Conservation (phyloP, 2,888 invertebrate species). For the Galeruca laticollis region DNA sequence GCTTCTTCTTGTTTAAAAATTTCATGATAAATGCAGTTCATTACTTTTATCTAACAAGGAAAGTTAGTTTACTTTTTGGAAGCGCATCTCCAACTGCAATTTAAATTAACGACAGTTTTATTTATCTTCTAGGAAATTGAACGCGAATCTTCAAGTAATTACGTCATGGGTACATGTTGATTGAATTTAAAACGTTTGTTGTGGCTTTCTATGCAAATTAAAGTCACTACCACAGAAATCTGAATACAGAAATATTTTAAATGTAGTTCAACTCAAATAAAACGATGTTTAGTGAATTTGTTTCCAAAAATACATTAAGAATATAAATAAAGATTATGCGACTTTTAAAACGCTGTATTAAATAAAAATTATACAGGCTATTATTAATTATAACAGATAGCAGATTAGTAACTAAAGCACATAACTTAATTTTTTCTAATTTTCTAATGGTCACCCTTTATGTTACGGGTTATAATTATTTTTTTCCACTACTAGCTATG, state of each 20-base stretch:
- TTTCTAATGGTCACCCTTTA: too few relatives aligned
- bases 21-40: slow-evolving; percentile 6
- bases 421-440: too few relatives aligned
- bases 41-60: slow-evolving; percentile 14
- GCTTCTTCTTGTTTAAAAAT: neutral
- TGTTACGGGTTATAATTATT: too few relatives aligned
- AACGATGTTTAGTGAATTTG: too few relatives aligned
- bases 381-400: too few relatives aligned
- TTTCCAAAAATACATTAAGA: too few relatives aligned
- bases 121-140: slow-evolving; percentile 9
- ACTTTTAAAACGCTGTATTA: too few relatives aligned
- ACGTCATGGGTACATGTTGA: slow-evolving; percentile 5
- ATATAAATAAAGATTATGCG: too few relatives aligned
- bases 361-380: too few relatives aligned
- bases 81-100: neutral
- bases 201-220: slow-evolving; percentile 4
- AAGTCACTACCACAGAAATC: neutral
- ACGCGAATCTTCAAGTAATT: slow-evolving; percentile 4
- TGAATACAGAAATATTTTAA: neutral
- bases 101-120: slow-evolving; percentile 5
- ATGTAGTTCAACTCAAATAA: too few relatives aligned
- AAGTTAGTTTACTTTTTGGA: slow-evolving; percentile 14
- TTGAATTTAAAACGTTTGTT: slow-evolving; percentile 5
- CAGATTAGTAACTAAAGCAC: too few relatives aligned
- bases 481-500: too few relatives aligned